Conservation (phyloP, 2,888 invertebrate species). For the Ctena decussata region DNA sequence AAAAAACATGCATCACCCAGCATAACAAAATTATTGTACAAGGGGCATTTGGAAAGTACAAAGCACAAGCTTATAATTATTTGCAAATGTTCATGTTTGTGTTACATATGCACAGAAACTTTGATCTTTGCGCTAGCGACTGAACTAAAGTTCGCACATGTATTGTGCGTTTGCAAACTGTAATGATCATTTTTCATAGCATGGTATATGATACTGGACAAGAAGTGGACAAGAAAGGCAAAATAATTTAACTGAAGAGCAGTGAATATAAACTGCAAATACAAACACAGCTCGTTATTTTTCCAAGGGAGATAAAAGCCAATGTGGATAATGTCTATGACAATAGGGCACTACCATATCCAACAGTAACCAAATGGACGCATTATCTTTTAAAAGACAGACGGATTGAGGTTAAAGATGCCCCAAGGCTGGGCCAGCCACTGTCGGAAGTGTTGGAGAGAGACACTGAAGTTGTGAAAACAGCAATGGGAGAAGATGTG, state of each 20-base stretch:
- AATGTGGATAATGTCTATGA: not conserved
- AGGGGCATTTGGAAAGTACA: not conserved
- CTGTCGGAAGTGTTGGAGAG: not conserved
- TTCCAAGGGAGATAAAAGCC: not conserved
- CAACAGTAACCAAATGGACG: conserved; percentile 9
- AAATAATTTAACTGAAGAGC: not conserved
- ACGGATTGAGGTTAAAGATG: not conserved
- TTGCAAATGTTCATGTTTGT: not conserved
- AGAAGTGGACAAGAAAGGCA: not conserved
- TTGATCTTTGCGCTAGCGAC: not conserved
- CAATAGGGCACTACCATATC: not conserved
- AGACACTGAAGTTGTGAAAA: conserved; percentile 6
- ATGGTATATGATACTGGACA: not conserved
- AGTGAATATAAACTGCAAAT: conserved; percentile 7
- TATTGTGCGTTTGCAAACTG: not conserved
- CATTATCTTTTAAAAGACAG: not conserved
- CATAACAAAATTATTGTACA: no score
- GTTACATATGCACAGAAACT: not conserved
- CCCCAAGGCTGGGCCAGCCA: not conserved
- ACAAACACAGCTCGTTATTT: conserved; percentile 1
- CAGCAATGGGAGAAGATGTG: conserved; percentile 1
- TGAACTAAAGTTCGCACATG: not conserved
- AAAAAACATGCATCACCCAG: no score
- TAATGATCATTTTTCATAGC: not conserved
- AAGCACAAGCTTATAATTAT: not conserved